Evolutionary conservation across 1,140 invertebrate genomes (phyloP).

Genomic region (Xylocopa sonorina): DNA sequence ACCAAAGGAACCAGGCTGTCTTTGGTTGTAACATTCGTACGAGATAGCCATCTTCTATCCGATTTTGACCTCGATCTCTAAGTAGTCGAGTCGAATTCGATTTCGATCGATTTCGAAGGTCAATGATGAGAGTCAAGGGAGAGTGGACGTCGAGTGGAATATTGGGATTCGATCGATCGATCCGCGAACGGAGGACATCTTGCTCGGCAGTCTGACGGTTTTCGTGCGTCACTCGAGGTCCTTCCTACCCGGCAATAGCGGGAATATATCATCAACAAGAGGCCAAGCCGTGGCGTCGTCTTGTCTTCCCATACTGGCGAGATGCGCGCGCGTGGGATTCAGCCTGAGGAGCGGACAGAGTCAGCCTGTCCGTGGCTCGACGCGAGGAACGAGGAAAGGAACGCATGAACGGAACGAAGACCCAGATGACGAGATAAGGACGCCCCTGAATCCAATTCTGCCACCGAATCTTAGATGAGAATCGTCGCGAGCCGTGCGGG

Average conservation of each 20-base stretch:
- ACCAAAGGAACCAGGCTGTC: no score
- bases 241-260: conserved; percentile 37
- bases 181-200: neutral
- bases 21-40: no score
- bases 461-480: conserved; percentile 61
- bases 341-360: conserved; percentile 11
- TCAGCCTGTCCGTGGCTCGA: neutral
- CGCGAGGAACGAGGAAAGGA: conserved; percentile 13
- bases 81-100: no score
- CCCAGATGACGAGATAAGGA: conserved; percentile 57
- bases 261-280: conserved; percentile 39
- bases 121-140: neutral
- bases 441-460: conserved; percentile 61
- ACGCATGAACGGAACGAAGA: conserved; percentile 27
- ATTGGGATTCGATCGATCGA: neutral
- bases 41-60: no score
- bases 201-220: conserved; percentile 1
- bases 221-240: conserved; percentile 31
- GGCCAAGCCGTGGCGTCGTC: conserved; percentile 49
- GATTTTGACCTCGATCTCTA: no score
- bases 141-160: no score
- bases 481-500: conserved; percentile 37
- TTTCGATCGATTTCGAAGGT: no score
- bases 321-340: conserved; percentile 47
- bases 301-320: conserved; percentile 58